Evolutionary conservation across 2,797 vertebrate species (phyloP), one percentile per base, ranked within the genome.

Genomic region (Falco rusticolus): DNA sequence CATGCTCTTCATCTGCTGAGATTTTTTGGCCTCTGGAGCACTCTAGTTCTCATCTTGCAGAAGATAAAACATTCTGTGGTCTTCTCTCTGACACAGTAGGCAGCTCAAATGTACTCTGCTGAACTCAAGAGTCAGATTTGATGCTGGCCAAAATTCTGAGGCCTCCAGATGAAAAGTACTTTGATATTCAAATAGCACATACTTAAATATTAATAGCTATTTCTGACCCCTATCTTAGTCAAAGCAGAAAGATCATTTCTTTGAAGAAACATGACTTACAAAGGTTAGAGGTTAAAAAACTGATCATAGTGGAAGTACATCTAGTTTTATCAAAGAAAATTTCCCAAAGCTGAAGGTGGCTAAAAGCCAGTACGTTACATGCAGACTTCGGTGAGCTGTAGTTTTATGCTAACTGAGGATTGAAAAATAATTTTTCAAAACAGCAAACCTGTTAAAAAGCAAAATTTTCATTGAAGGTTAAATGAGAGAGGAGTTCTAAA

Each of bases 151-250:
- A 21, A 90, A 72, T 28, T 64, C 80, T 17, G 21, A 90, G 14
- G 53, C 47, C 29, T 93, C 28, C 33, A 53, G 66, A 79, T 61
- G 37, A 70, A 87, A 80, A 26, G 20, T 41, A 66, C 63, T 91
- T 75, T 3, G 6, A 71, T 72, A 66, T 76, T 76, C 37, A 56
- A 50, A 59, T 24, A 83, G 33, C 33, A 71, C 29, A 16, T 48
- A 45, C 72, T 89, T 75, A 60, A 90, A 84, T 84, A 92, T 79
- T 92, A 89, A 92, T 64, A 87, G 26, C 31, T 76, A 16, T 71
- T 82, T 89, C 51, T 39, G 11, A 72, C 21, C 9, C 31, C 39
- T 89, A 25, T 47, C 61, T n/a, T 57, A 79, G 57, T 22, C 26
- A 47, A 87, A 75, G 57, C 9, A 56, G 41, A 87, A 81, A 75